Evolutionary conservation across 2,113 vertebrate species (phyloP), one percentile per base, ranked within the genome.

Genomic region (Motacilla tschutschensis): DNA sequence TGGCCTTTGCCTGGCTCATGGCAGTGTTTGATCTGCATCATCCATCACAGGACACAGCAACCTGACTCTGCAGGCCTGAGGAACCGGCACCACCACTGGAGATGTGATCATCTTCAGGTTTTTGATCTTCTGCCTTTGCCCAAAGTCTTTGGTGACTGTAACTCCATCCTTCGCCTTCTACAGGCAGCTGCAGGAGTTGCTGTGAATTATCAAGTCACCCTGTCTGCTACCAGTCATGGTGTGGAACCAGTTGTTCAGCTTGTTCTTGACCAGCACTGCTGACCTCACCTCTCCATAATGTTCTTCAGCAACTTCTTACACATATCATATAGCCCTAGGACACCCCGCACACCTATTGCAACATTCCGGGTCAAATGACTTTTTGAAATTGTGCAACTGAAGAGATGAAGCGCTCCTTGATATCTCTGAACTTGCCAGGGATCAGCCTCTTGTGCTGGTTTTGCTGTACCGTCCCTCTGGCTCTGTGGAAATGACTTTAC

Each of bases 231-330:
- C 55, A 92, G 69, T 54, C 71, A 21, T 46, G 86, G 94, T 67
- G 76, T 14, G 87, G 72, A 94, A 94, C 94, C 94, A 93, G 93
- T 95, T 91, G 81, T 87, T 95, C 94, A 89, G 93, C 94, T 91
- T 87, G 57, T 35, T 83, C 53, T 92, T 93, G 93, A 92, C 94
- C 94, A 94, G 87, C 85, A 83, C 89, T 94, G 91, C 93, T 95
- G 94, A 95, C 72, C 87, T 95, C 93, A 94, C 83, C 91, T 87
- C 91, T 67, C 46, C 89, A 67, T 83, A 33, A 90, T 93, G 91
- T 82, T 87, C 90, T 87, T 63, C 87, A 90, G 89, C 84, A 93
- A 89, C 79, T 92, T 82, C 93, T 93, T 89, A 25, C 69, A 94
- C 89, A 95, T 95, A 93, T 95, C 91, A 66, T 67, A 80, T 92